Percentiles rank a stretch among this genome's conserved stretches.
Conservation (phyloP, 92 coral and sea anemone genomes). For the Parazoanthus darwini region DNA sequence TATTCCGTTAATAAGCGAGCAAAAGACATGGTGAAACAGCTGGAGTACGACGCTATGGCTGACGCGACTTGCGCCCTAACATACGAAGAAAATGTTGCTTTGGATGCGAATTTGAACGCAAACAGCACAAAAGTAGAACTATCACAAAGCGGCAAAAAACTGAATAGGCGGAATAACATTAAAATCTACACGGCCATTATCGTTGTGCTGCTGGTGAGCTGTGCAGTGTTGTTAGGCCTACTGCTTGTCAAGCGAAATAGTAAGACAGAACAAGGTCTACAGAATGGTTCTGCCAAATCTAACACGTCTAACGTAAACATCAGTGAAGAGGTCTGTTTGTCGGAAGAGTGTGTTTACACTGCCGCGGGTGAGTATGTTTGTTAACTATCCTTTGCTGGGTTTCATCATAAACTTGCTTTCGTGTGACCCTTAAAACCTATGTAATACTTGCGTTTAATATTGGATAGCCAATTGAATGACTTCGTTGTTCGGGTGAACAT, state of each 20-base stretch:
- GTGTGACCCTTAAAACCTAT: background rate
- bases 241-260: conserved; percentile 44
- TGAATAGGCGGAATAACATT: background rate
- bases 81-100: conserved; percentile 23
- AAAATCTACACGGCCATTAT: conserved; percentile 42
- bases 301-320: conserved; percentile 4
- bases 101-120: conserved; percentile 10
- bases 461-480: background rate
- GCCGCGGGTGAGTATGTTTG: conserved; percentile 55
- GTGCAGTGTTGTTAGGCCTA: conserved; percentile 54
- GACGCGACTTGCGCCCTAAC: conserved; percentile 8
- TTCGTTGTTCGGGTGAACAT: background rate
- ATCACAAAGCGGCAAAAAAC: background rate
- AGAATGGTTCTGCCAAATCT: background rate
- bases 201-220: conserved; percentile 46
- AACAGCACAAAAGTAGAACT: conserved; percentile 24
- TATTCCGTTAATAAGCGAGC: background rate
- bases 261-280: background rate
- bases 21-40: conserved; percentile 12
- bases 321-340: conserved; percentile 26
- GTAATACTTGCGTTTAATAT: background rate
- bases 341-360: conserved; percentile 60
- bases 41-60: conserved; percentile 31
- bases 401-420: background rate
- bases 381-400: background rate